Conservation (phyloP, 2,888 invertebrate genomes). For the Cynaeus angustus region DNA sequence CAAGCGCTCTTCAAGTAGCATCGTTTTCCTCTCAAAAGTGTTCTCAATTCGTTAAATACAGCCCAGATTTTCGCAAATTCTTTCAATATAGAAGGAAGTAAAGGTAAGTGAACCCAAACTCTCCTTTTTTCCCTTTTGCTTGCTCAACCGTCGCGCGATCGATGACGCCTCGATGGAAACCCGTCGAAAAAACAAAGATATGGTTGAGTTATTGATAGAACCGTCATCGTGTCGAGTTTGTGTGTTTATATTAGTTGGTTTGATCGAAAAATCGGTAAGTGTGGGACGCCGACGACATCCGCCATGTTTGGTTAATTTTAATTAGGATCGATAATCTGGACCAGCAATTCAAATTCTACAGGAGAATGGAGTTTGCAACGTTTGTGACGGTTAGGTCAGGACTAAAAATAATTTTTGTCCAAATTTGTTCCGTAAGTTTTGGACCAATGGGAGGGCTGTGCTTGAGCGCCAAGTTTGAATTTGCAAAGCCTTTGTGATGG, state of each 20-base stretch:
- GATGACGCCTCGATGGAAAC: conserved; percentile 33
- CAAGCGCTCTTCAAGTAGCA: background rate
- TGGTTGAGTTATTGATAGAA: conserved; percentile 7
- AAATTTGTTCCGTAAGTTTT: background rate
- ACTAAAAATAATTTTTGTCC: background rate
- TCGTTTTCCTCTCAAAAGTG: background rate
- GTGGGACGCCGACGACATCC: conserved; percentile 35
- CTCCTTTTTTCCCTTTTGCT: conserved; percentile 17
- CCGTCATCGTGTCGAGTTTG: conserved; percentile 26
- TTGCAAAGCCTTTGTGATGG: background rate
- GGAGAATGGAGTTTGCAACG: background rate
- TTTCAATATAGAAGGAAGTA: conserved; percentile 17
- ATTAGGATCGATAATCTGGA: background rate
- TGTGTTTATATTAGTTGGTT: conserved; percentile 14
- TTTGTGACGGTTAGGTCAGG: background rate
- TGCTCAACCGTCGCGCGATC: conserved; percentile 23
- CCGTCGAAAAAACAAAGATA: conserved; percentile 7
- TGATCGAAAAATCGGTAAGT: conserved; percentile 34
- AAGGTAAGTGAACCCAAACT: conserved; percentile 15
- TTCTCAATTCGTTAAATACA: background rate
- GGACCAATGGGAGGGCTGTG: background rate
- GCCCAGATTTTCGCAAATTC: background rate
- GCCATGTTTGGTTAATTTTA: conserved; percentile 19
- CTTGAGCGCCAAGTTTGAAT: background rate
- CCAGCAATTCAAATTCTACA: background rate